Conservation (phyloP, 2,797 vertebrate species). For the Helicolenus hilgendorfi region DNA sequence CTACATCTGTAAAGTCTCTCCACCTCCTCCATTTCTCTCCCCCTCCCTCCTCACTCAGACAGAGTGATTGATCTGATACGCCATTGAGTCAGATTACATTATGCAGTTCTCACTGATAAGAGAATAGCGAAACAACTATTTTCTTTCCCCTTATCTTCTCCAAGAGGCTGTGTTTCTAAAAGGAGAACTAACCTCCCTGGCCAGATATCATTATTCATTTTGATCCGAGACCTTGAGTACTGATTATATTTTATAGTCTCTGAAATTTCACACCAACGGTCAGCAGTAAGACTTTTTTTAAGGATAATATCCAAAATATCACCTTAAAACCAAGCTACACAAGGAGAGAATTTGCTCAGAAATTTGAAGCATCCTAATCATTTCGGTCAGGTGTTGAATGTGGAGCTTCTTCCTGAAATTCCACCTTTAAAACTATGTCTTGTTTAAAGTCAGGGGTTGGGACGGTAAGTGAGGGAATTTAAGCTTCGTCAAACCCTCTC, state of each 20-base stretch:
- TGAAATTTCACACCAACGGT: slow-evolving; percentile 62
- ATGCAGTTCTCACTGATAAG: slow-evolving; percentile 87
- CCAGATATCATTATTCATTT: slow-evolving; percentile 87
- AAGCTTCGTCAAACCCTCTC: slow-evolving; percentile 24
- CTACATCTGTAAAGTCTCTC: slow-evolving; percentile 14
- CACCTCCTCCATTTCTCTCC: neutral
- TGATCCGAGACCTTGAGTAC: slow-evolving; percentile 68
- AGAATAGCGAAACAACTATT: slow-evolving; percentile 83
- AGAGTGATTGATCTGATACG: slow-evolving; percentile 85
- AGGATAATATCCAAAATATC: slow-evolving; percentile 33
- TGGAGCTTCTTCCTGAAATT: slow-evolving; percentile 80
- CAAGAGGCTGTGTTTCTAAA: slow-evolving; percentile 83
- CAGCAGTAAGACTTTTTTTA: slow-evolving; percentile 12
- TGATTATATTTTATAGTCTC: slow-evolving; percentile 78
- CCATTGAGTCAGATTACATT: slow-evolving; percentile 86
- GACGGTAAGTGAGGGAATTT: slow-evolving; percentile 39
- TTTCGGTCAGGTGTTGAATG: slow-evolving; percentile 83
- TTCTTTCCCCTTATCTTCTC: slow-evolving; percentile 86
- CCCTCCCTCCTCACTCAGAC: slow-evolving; percentile 40
- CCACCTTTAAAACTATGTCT: slow-evolving; percentile 59
- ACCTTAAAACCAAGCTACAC: slow-evolving; percentile 30
- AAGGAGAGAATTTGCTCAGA: slow-evolving; percentile 12
- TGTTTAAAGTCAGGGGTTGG: slow-evolving; percentile 60
- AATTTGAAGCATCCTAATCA: slow-evolving; percentile 60
- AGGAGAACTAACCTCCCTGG: slow-evolving; percentile 72